A percentile compares a stretch with the other conserved stretches of the same genome.
phyloP scores from a whole-genome alignment of 2,797 vertebrate genomes.

The Buceros bicornis region DNA sequence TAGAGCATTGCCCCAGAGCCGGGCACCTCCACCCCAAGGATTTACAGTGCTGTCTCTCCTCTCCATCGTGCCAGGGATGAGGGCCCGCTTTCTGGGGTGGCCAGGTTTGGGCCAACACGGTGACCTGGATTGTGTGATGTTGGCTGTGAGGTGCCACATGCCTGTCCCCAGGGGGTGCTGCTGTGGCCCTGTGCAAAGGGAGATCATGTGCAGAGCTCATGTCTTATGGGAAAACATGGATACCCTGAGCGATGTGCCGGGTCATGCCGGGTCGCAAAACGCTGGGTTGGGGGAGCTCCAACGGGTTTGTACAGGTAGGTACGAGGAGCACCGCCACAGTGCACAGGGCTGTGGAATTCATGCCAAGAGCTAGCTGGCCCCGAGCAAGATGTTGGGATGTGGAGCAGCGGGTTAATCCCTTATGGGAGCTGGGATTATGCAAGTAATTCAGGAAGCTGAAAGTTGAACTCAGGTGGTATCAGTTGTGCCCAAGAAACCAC shows the following conservation, averaged over 20 bases:
- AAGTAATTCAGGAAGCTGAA: neutral
- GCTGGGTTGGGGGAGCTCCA: accelerated
- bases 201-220: accelerated
- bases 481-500: neutral
- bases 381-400: accelerated
- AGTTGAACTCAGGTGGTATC: neutral
- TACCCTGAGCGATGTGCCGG: neutral
- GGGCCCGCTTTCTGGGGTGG: accelerated
- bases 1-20: neutral
- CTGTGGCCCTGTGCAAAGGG: neutral
- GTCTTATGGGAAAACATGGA: accelerated
- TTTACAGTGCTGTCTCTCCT: neutral
- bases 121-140: neutral
- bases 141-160: accelerated
- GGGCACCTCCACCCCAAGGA: neutral
- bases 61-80: neutral
- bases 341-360: neutral
- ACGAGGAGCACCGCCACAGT: accelerated
- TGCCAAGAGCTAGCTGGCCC: neutral
- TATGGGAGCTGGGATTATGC: neutral
- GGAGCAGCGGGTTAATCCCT: neutral
- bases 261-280: accelerated
- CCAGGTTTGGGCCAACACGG: neutral
- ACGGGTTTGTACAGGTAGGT: neutral
- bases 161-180: neutral